These are phyloP conservation scores for Clarias platycephalus DNA, from an alignment of 2,797 vertebrate genomes.

Conservation along the genomic window DNA sequence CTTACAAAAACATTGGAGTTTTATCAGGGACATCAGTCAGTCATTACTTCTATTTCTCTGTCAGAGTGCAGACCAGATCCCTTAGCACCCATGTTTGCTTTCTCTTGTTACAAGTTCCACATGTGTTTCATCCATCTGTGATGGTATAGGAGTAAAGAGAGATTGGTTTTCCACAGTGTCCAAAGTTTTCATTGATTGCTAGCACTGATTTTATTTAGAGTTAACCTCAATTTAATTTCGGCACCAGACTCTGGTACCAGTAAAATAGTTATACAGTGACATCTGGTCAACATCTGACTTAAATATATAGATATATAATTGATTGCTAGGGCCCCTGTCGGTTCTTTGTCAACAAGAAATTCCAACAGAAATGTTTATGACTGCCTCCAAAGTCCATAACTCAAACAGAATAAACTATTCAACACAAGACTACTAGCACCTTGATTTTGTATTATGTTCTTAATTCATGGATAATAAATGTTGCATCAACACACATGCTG, in stretches of 20 bases:
- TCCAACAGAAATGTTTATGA: background rate
- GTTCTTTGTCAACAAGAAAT: background rate
- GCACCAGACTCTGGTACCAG: slow-evolving; percentile 9
- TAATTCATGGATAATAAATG: background rate
- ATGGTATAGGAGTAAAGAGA: slow-evolving; percentile 34
- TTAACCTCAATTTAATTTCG: background rate
- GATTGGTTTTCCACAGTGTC: slow-evolving; percentile 34
- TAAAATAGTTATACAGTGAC: background rate
- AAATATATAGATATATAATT: background rate
- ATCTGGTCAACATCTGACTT: slow-evolving; percentile 11
- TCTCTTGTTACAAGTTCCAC: slow-evolving; percentile 51
- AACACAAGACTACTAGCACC: background rate
- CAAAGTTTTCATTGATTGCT: slow-evolving; percentile 43
- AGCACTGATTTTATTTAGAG: background rate
- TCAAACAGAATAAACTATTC: slow-evolving; percentile 12
- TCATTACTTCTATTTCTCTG: slow-evolving; percentile 59
- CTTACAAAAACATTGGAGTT: slow-evolving; percentile 30
- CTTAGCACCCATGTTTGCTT: slow-evolving; percentile 63
- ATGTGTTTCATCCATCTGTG: slow-evolving; percentile 48
- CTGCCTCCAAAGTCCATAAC: background rate
- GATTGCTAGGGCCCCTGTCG: background rate
- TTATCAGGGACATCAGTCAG: slow-evolving; percentile 56
- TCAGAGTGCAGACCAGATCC: slow-evolving; percentile 59
- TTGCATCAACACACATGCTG: background rate
- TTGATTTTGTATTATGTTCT: background rate